These are phyloP conservation scores for Nomada fucata DNA, from an alignment of 2,888 invertebrate genomes.

Conservation along the genomic window DNA sequence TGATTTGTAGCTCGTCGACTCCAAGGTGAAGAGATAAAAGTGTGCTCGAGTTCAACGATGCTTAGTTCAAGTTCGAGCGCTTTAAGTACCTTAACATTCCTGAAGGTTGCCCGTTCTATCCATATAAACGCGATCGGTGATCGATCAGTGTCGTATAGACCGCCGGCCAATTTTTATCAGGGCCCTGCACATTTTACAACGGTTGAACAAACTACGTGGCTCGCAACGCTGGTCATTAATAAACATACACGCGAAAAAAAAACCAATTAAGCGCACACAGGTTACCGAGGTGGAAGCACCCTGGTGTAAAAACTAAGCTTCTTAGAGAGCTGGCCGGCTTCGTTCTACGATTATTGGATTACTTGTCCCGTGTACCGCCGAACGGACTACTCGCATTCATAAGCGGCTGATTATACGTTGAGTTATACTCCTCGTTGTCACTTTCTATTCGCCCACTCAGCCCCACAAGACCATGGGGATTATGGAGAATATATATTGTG, in stretches of 20 bases:
- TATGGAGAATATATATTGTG: neutral
- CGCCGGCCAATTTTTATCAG: neutral
- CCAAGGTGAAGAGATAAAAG: no score
- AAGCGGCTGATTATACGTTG: conserved; percentile 33
- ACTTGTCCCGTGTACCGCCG: conserved; percentile 65
- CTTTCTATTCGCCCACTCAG: conserved; percentile 16
- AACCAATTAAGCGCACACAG: conserved; percentile 59
- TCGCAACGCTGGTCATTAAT: conserved; percentile 22
- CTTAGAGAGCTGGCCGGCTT: conserved; percentile 75
- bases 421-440: conserved; percentile 45
- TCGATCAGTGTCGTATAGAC: neutral
- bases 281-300: conserved; percentile 67
- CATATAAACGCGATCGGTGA: no score
- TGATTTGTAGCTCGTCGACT: neutral
- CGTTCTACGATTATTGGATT: conserved; percentile 76
- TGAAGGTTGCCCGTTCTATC: no score
- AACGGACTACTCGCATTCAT: conserved; percentile 38
- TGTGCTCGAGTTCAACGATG: no score
- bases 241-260: conserved; percentile 31
- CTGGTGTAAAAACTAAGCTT: conserved; percentile 73
- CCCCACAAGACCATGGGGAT: neutral
- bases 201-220: neutral
- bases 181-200: neutral
- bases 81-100: no score
- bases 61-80: no score